phyloP scores from a whole-genome alignment of 2,113 vertebrate species.

The Corythornis madagascariensis region DNA sequence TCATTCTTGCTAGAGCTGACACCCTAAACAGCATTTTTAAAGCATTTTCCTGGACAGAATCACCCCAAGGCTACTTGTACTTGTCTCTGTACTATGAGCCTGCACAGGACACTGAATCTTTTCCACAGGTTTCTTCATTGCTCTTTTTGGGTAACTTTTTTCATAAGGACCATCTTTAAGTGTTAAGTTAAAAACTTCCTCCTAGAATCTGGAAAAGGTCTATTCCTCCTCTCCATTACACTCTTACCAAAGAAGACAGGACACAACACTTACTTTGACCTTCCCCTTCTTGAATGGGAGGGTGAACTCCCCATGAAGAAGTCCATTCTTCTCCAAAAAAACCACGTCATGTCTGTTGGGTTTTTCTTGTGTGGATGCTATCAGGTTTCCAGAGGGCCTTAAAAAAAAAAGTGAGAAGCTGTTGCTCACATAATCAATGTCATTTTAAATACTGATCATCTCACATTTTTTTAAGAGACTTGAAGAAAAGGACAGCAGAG shows the following conservation, averaged over 20 bases:
- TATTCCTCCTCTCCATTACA: neutral
- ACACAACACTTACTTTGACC: conserved; percentile 78
- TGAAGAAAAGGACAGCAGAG: neutral
- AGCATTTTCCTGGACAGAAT: neutral
- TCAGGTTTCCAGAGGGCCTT: conserved; percentile 92
- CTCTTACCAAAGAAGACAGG: neutral
- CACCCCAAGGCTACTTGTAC: neutral
- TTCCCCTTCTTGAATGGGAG: conserved; percentile 87
- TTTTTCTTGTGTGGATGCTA: conserved; percentile 88
- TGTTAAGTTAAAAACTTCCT: neutral
- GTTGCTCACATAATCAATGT: neutral
- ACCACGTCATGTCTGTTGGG: conserved; percentile 91
- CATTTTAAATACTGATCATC: neutral
- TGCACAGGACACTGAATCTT: neutral
- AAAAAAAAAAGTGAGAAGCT: conserved; percentile 6
- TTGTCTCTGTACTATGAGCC: rapidly evolving
- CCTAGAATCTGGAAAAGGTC: neutral
- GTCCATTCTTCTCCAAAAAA: conserved; percentile 97
- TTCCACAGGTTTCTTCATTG: neutral
- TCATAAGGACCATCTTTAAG: neutral
- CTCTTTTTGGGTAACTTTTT: neutral
- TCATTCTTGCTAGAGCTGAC: neutral
- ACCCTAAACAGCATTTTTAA: neutral
- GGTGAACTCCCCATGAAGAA: conserved; percentile 93
- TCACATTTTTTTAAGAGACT: neutral